phyloP scores from a whole-genome alignment of 2,888 invertebrate species.

The Dromius quadrimaculatus region DNA sequence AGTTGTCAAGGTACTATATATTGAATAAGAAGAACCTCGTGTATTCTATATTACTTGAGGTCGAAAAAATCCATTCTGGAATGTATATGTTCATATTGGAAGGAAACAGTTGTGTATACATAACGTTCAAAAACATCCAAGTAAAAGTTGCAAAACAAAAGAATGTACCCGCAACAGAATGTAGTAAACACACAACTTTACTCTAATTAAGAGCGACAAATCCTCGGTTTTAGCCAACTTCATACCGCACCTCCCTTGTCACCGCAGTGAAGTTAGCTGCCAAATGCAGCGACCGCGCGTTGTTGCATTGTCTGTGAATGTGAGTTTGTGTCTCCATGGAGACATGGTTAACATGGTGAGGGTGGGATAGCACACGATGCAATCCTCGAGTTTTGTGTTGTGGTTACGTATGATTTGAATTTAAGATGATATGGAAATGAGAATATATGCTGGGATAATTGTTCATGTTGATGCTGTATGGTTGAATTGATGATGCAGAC shows the following conservation, averaged over 20 bases:
- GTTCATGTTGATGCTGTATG: too few relatives aligned
- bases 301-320: constrained; percentile 3
- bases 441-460: constrained; percentile 25
- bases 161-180: neutral
- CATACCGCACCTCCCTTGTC: neutral
- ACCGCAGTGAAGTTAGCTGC: neutral
- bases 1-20: too few relatives aligned
- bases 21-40: too few relatives aligned
- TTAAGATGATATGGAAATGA: constrained; percentile 37
- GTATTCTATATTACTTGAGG: too few relatives aligned
- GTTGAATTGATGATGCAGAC: too few relatives aligned
- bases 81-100: too few relatives aligned
- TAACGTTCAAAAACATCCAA: too few relatives aligned
- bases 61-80: too few relatives aligned
- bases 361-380: constrained; percentile 13
- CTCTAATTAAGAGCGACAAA: neutral
- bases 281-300: constrained; percentile 6
- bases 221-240: neutral
- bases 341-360: constrained; percentile 17
- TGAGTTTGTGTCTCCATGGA: constrained; percentile 24
- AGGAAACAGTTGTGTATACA: too few relatives aligned
- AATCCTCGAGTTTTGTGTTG: constrained; percentile 21
- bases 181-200: neutral
- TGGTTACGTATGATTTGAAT: constrained; percentile 33
- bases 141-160: too few relatives aligned